Evolutionary conservation across 2,888 invertebrate species (phyloP).

Genomic region (Sicus ferrugineus): DNA sequence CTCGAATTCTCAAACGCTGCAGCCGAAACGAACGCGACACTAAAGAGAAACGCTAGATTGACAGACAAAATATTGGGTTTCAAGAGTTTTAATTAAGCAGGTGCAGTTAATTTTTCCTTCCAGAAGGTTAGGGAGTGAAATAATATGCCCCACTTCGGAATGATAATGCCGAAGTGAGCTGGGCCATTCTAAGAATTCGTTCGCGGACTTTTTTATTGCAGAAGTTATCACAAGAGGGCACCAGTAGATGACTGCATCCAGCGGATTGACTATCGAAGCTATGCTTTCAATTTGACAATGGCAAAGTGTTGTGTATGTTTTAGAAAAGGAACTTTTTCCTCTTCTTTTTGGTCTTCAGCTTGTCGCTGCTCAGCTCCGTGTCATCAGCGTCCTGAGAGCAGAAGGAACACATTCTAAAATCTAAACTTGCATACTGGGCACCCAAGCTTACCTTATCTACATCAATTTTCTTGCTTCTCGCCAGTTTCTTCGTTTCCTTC

Average conservation of each 20-base stretch:
- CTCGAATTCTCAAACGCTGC: too few relatives aligned
- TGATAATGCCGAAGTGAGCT: too few relatives aligned
- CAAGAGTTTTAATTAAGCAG: too few relatives aligned
- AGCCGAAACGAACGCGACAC: too few relatives aligned
- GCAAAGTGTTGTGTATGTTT: slow-evolving; percentile 17
- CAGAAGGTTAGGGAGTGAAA: too few relatives aligned
- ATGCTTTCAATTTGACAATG: neutral
- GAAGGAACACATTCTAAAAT: neutral
- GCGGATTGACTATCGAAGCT: slow-evolving; percentile 12
- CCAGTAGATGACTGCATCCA: neutral
- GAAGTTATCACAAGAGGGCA: slow-evolving; percentile 38
- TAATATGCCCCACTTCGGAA: too few relatives aligned
- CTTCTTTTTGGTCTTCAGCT: slow-evolving; percentile 57
- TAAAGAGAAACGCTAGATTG: too few relatives aligned
- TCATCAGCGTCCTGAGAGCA: slow-evolving; percentile 55
- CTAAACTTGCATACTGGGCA: neutral
- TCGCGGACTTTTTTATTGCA: slow-evolving; percentile 18
- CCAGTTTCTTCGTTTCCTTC: slow-evolving; percentile 67
- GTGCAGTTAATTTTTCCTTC: too few relatives aligned
- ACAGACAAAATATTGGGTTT: too few relatives aligned
- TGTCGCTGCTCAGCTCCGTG: slow-evolving; percentile 51
- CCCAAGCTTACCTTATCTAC: slow-evolving; percentile 70
- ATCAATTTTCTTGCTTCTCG: slow-evolving; percentile 68
- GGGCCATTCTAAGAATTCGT: neutral
- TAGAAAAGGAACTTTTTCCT: slow-evolving; percentile 59